phyloP scores from a whole-genome alignment of 2,888 invertebrate species.

The Stomorhina lunata region DNA sequence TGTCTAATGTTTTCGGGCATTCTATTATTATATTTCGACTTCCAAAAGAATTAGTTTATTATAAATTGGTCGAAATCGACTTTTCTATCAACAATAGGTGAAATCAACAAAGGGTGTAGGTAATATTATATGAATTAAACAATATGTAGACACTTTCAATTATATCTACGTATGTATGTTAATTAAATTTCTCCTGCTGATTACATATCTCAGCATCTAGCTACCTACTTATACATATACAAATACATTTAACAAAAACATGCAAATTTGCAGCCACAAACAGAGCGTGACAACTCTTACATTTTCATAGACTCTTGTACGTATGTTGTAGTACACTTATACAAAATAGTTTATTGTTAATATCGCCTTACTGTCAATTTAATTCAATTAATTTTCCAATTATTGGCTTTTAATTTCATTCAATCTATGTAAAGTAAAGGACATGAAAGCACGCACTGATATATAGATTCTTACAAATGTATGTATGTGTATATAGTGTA shows the following conservation, averaged over 20 bases:
- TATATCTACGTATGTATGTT: conserved; percentile 6
- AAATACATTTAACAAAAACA: neutral
- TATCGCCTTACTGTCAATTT: conserved; percentile 62
- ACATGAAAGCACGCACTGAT: neutral
- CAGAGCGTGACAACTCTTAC: conserved; percentile 8
- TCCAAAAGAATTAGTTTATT: too few species aligned
- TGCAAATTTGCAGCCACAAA: neutral
- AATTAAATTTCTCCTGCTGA: conserved; percentile 19
- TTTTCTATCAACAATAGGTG: too few species aligned
- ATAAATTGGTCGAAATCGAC: too few species aligned
- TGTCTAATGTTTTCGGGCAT: too few species aligned
- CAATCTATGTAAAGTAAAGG: conserved; percentile 54
- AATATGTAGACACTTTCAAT: neutral
- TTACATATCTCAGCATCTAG: neutral
- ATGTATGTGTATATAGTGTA: neutral
- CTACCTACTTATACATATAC: neutral
- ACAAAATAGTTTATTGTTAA: conserved; percentile 44
- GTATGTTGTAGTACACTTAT: neutral
- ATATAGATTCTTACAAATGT: neutral
- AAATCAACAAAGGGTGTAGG: too few species aligned
- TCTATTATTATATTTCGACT: too few species aligned
- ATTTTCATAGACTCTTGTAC: neutral
- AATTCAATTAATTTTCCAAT: conserved; percentile 66
- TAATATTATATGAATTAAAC: neutral
- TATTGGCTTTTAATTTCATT: conserved; percentile 66